Evolutionary conservation across 2,888 invertebrate genomes (phyloP), one percentile per base, ranked within the genome.

Genomic region (Seira sanloemensis): DNA sequence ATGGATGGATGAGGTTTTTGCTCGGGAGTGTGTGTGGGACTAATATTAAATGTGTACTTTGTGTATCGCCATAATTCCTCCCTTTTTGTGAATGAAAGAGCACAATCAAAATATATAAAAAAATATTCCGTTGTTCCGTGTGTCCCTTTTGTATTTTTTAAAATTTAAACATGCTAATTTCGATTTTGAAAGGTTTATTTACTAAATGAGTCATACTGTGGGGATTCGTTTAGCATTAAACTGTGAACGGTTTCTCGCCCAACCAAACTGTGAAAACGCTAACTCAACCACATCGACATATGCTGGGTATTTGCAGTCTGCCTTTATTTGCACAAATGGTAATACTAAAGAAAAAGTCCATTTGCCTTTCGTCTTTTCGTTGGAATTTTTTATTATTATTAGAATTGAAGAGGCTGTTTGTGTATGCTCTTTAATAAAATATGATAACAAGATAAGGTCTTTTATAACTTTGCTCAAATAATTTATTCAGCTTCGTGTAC

Each of bases 151-250:
- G n/a, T 37, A 37, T n/a, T 58, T 12, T 12, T 58, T 58, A 16
- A 12, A 58, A 58, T 58, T 58, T 72, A 72, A 71, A 54, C 82
- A 81, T 81, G 81, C 81, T 81, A 81, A 81, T 81, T 75, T 80
- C 12, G 4, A 4, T 58, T 81, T 75, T 75, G 69, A 75, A 81
- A 75, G 81, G 69, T 81, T 68, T 81, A 65, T 81, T 82, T 82
- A 74, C 75, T 72, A 82, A 82, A 82, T 77, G 76, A 82, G 68
- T 82, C 76, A 82, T 72, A 50, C 68, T 76, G n/a, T n/a, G n/a
- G n/a, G n/a, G n/a, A n/a, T 69, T 74, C 27, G 19, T 65, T 77
- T 82, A 50, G 50, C 66, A 67, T 72, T 50, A 24, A 71, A 71
- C 76, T 72, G 76, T 67, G 65, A 76, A 80, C 50, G 50, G 71